Evolutionary conservation across 2,113 vertebrate species (phyloP).

Genomic region (Bufo bufo): DNA sequence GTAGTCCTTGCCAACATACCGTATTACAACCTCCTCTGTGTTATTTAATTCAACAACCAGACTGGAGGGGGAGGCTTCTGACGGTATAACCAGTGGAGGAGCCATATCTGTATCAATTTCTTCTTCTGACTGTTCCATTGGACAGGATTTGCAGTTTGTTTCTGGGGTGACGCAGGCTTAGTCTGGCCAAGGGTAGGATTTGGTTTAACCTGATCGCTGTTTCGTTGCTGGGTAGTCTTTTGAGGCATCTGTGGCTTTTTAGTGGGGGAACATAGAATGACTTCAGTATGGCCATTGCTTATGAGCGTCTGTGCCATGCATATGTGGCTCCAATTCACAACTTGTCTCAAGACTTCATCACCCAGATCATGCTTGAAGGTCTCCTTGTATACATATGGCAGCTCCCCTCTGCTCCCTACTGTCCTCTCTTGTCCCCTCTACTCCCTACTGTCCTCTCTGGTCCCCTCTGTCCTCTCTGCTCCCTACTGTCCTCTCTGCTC

Average conservation of each 20-base stretch:
- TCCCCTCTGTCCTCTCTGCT: too few species aligned
- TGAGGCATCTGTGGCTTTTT: slow-evolving; percentile 56
- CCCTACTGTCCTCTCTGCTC: too few species aligned
- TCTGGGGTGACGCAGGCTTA: slow-evolving; percentile 59
- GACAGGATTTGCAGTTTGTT: slow-evolving; percentile 50
- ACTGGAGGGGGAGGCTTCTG: slow-evolving; percentile 81
- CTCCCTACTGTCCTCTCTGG: too few species aligned
- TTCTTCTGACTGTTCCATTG: slow-evolving; percentile 50
- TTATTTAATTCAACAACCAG: slow-evolving; percentile 82
- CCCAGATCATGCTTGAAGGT: slow-evolving; percentile 77
- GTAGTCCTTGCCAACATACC: slow-evolving; percentile 91
- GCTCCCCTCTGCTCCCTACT: too few species aligned
- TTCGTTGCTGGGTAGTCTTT: slow-evolving; percentile 60
- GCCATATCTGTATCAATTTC: slow-evolving; percentile 57
- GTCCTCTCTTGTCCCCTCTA: too few species aligned
- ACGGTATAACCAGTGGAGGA: slow-evolving; percentile 78
- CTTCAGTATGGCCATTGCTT: slow-evolving; percentile 67
- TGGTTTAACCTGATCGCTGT: slow-evolving; percentile 62
- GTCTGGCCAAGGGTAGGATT: slow-evolving; percentile 59
- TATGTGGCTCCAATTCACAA: slow-evolving; percentile 80
- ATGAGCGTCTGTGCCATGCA: slow-evolving; percentile 65
- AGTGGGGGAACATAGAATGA: slow-evolving; percentile 80
- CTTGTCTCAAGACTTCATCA: slow-evolving; percentile 69
- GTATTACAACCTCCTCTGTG: slow-evolving; percentile 82
- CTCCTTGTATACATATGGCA: slow-evolving; percentile 76